A percentile compares a stretch with the other conserved stretches of the same genome.
Conservation (phyloP, 2,113 vertebrate genomes). For the Apistogramma diplotaenia region DNA sequence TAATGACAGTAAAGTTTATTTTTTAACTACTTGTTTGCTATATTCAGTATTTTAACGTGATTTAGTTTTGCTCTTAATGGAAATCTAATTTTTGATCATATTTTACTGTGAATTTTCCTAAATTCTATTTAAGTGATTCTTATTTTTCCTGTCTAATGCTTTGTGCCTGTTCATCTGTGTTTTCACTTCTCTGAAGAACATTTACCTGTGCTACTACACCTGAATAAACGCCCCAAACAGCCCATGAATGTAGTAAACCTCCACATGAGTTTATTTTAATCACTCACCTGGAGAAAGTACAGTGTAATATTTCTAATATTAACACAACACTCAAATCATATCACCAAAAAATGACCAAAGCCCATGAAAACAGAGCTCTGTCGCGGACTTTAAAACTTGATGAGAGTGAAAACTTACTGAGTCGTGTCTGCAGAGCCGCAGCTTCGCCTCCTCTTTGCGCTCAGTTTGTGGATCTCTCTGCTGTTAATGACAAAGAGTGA, state of each 20-base stretch:
- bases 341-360: neutral
- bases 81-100: rapidly evolving
- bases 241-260: neutral
- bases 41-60: too few relatives aligned
- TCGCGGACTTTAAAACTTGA: neutral
- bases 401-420: constrained; percentile 10
- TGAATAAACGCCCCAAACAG: neutral
- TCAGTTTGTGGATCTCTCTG: neutral
- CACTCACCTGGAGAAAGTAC: neutral
- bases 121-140: neutral
- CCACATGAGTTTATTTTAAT: neutral
- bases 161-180: neutral
- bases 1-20: too few relatives aligned
- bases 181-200: neutral
- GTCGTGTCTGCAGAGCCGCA: neutral
- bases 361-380: neutral
- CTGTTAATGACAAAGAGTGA: neutral
- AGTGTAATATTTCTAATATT: neutral
- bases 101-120: neutral
- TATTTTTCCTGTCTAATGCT: too few relatives aligned
- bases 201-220: neutral
- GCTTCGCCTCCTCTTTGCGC: constrained; percentile 1
- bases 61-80: too few relatives aligned
- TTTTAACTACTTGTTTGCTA: too few relatives aligned
- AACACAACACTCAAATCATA: neutral